A percentile compares a stretch with the other conserved stretches of the same genome.
These are phyloP conservation scores for Nomada flava DNA, from an alignment of 2,888 invertebrate species.

Conservation along the genomic window DNA sequence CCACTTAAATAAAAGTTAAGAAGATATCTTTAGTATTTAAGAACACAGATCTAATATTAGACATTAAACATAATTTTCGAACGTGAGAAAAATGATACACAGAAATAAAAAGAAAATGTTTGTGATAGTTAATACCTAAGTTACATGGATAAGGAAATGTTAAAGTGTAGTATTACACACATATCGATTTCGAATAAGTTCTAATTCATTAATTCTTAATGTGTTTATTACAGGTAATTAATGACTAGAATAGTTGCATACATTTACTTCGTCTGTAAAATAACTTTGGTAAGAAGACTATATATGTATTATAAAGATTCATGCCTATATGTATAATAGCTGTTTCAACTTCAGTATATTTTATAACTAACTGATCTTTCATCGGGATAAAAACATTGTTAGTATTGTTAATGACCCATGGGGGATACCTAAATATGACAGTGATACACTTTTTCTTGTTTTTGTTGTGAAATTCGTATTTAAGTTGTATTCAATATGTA, in stretches of 20 bases:
- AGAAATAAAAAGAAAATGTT: slow-evolving; percentile 20
- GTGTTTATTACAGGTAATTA: slow-evolving; percentile 54
- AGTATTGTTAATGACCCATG: slow-evolving; percentile 49
- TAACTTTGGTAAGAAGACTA: slow-evolving; percentile 48
- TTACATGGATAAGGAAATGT: slow-evolving; percentile 50
- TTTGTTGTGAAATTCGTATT: slow-evolving; percentile 14
- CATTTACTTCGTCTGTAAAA: slow-evolving; percentile 59
- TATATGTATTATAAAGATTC: slow-evolving; percentile 31
- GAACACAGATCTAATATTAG: slow-evolving; percentile 38
- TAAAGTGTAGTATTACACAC: slow-evolving; percentile 38
- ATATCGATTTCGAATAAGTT: slow-evolving; percentile 38
- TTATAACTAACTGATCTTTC: slow-evolving; percentile 29
- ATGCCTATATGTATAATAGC: slow-evolving; percentile 50
- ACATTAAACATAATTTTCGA: slow-evolving; percentile 83
- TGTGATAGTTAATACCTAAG: slow-evolving; percentile 32
- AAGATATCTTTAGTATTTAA: slow-evolving; percentile 32
- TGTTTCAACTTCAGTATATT: slow-evolving; percentile 46
- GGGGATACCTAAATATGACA: slow-evolving; percentile 43
- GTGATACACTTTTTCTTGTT: slow-evolving; percentile 53
- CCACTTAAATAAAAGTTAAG: slow-evolving; percentile 48
- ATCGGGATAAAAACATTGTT: slow-evolving; percentile 47
- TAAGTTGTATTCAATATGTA: slow-evolving; percentile 25
- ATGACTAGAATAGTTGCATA: slow-evolving; percentile 64
- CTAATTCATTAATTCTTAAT: slow-evolving; percentile 52
- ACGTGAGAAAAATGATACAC: slow-evolving; percentile 45